Evolutionary conservation across 2,113 vertebrate species (phyloP).

Genomic region (Ictalurus punctatus): DNA sequence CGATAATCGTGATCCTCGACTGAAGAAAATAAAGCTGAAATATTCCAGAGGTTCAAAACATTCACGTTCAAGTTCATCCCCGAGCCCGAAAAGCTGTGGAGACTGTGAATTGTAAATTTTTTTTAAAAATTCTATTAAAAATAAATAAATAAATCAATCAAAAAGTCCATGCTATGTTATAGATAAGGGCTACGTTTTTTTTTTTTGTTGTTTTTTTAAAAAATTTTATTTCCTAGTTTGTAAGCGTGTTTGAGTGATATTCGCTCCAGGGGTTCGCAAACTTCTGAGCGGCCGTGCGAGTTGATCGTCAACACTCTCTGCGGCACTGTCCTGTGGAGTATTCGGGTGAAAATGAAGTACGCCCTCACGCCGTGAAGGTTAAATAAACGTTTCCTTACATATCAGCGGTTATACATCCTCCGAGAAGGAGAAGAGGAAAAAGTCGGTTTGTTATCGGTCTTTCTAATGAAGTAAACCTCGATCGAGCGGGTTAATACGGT

Average conservation of each 20-base stretch:
- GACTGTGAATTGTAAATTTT: no score
- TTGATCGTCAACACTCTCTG: neutral
- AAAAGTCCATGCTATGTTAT: neutral
- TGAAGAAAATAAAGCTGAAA: neutral
- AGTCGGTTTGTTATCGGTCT: neutral
- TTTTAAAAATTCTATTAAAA: no score
- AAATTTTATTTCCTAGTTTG: neutral
- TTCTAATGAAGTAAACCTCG: neutral
- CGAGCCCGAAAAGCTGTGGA: neutral
- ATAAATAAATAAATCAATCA: neutral
- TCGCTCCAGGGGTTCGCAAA: neutral
- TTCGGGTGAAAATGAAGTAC: neutral
- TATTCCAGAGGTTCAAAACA: neutral
- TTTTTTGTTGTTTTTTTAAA: no score
- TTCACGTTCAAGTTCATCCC: neutral
- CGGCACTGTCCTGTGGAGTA: neutral
- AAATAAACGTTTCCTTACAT: neutral
- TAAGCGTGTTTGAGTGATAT: no score
- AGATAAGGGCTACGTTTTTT: neutral
- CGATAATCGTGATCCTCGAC: neutral
- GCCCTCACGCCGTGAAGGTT: neutral
- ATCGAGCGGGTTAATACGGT: neutral
- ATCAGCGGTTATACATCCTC: neutral
- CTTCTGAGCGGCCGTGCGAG: neutral
- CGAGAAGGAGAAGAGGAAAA: neutral